Base-by-base conservation (phyloP, 1,140 invertebrate genomes). In the Asobara japonica region DNA sequence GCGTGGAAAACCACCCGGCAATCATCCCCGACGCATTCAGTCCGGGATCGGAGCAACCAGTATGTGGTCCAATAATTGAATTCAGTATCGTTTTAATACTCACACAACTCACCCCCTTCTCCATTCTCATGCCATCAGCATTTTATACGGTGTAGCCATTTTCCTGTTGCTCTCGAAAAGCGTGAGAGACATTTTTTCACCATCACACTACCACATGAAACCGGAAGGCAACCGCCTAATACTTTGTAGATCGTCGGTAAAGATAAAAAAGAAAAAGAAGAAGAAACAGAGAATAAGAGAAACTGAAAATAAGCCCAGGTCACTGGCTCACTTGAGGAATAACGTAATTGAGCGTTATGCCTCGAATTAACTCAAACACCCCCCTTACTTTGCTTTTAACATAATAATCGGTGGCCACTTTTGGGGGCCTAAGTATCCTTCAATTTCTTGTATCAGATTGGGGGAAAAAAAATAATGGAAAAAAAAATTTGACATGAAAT, bases 171-270 rank as follows among this genome's bases (percentile, higher is more conserved):
- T 65, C 48, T 48, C 16, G 7, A 56, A 38, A 16, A 41, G 45
- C 16, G 25, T 69, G 51, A 68, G 29, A 69, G 13, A 18, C 45
- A 27, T 16, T 18, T 18, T 62, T n/a, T 36, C n/a, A 18, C n/a
- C 20, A 22, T 25, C 20, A 27, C 25, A 62, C 16, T 62, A 16
- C 29, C 22, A n/a, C 33, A 56, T 22, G 29, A 31, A 65, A 51
- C 69, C 36, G 69, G 61, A 71, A 65, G 61, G 64, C 60, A 29
- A 29, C 60, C 31, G 60, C 62, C 56, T 65, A 71, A 71, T 71
- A 27, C 61, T 31, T 33, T 65, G 25, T 16, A 65, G 69, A 71
- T 71, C 33, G 69, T 71, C 61, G 69, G 69, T 71, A 65, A 31
- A 20, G 69, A 71, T 71, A n/a, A 29, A 62, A 30, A 62, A 62